These are phyloP conservation scores for Dolomedes plantarius DNA, from an alignment of 2,888 invertebrate species.

Conservation along the genomic window DNA sequence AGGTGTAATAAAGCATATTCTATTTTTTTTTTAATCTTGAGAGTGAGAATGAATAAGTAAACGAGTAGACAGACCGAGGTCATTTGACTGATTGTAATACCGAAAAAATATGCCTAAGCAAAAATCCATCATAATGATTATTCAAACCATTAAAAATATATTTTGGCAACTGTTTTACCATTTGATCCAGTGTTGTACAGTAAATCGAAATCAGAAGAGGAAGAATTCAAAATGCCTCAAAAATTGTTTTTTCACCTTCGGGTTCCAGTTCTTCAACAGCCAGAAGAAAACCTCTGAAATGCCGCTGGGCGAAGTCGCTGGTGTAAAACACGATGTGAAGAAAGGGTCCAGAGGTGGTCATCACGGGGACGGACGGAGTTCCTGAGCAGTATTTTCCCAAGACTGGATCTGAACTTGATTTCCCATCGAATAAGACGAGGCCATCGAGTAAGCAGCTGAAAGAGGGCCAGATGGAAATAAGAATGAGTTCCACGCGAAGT, in stretches of 20 bases:
- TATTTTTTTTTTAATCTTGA: too few species aligned
- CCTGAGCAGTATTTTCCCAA: conserved; percentile 42
- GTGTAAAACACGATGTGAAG: conserved; percentile 44
- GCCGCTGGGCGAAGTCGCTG: conserved; percentile 3
- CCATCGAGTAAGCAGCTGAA: conserved; percentile 60
- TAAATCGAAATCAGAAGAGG: too few species aligned
- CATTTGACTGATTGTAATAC: too few species aligned
- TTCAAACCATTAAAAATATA: too few species aligned
- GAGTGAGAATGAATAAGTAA: too few species aligned
- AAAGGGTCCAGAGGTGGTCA: conserved; percentile 26
- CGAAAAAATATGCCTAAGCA: too few species aligned
- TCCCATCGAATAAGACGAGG: conserved; percentile 51
- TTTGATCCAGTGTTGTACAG: too few species aligned
- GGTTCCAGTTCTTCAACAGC: conserved; percentile 27
- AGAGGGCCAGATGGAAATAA: conserved; percentile 51
- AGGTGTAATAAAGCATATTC: too few species aligned
- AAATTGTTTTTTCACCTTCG: conserved; percentile 28
- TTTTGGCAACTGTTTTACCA: too few species aligned
- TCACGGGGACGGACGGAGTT: conserved; percentile 10
- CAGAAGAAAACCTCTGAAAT: conserved; percentile 41
- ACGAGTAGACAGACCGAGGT: too few species aligned
- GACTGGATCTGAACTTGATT: conserved; percentile 26
- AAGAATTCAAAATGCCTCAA: too few species aligned
- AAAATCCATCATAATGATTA: too few species aligned
- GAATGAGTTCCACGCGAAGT: conserved; percentile 29